phyloP scores from a whole-genome alignment of 2,888 invertebrate genomes.

The Stenolophus ochropezus region DNA sequence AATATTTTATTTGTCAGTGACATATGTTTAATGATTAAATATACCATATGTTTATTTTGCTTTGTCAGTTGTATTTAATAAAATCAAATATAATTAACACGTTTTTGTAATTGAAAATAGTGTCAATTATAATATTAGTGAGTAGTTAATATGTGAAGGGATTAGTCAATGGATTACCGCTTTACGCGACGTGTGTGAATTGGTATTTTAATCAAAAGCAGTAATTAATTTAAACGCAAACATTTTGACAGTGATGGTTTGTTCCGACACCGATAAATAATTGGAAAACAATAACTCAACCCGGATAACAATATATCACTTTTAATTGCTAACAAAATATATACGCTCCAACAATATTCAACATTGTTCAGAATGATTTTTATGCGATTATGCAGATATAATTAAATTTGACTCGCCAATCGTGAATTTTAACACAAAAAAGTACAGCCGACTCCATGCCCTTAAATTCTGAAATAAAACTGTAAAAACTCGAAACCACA shows the following conservation, averaged over 20 bases:
- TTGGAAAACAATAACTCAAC: slow-evolving; percentile 6
- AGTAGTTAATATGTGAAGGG: neutral
- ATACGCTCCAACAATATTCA: slow-evolving; percentile 17
- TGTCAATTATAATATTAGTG: slow-evolving; percentile 8
- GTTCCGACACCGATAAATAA: slow-evolving; percentile 23
- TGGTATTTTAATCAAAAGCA: neutral
- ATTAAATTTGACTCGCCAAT: too few relatives aligned
- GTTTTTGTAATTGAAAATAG: neutral
- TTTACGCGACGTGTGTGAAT: neutral
- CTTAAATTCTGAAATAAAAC: too few relatives aligned
- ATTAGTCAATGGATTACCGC: neutral
- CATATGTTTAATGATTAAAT: too few relatives aligned
- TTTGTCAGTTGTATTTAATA: too few relatives aligned
- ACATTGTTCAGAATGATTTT: neutral
- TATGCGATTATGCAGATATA: too few relatives aligned
- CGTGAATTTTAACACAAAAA: too few relatives aligned
- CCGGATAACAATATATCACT: slow-evolving; percentile 16
- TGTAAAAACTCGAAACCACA: too few relatives aligned
- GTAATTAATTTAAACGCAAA: slow-evolving; percentile 17
- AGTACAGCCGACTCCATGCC: too few relatives aligned
- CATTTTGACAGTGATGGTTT: slow-evolving; percentile 43
- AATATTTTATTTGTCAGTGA: too few relatives aligned
- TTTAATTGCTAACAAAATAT: neutral
- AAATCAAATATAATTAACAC: too few relatives aligned
- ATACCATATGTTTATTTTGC: too few relatives aligned